Evolutionary conservation across 2,888 invertebrate genomes (phyloP).

Genomic region (Drosophila crucigera): DNA sequence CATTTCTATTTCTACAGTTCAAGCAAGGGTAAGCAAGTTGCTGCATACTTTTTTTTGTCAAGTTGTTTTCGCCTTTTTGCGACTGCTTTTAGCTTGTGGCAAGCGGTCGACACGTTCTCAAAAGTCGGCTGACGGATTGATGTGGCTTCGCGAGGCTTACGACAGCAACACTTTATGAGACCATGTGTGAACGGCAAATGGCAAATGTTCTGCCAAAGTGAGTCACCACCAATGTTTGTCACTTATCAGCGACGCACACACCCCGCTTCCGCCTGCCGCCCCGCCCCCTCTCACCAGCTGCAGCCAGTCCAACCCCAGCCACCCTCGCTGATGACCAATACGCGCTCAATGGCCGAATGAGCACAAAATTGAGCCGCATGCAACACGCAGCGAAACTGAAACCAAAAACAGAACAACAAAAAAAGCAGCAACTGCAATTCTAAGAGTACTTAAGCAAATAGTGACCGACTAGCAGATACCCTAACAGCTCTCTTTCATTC

Average conservation of each 20-base stretch:
- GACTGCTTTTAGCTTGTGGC: constrained; percentile 29
- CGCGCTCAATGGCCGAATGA: constrained; percentile 61
- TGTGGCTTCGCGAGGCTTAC: constrained; percentile 70
- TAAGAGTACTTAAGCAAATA: neutral
- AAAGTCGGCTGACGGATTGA: constrained; percentile 74
- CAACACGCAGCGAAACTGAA: constrained; percentile 37
- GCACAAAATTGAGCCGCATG: constrained; percentile 71
- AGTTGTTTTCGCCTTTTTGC: constrained; percentile 14
- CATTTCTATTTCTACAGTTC: constrained; percentile 6
- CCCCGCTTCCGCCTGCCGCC: neutral
- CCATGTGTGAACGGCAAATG: constrained; percentile 25
- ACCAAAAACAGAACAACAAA: constrained; percentile 23
- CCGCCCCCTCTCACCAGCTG: neutral
- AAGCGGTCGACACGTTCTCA: constrained; percentile 59
- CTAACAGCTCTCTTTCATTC: neutral
- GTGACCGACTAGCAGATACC: constrained; percentile 8
- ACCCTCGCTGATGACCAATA: constrained; percentile 26
- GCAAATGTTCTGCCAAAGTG: constrained; percentile 62
- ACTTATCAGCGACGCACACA: constrained; percentile 24
- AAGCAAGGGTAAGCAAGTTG: constrained; percentile 30
- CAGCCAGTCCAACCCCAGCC: constrained; percentile 7
- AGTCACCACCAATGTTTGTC: constrained; percentile 66
- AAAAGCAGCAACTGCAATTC: neutral
- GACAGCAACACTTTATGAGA: constrained; percentile 4
- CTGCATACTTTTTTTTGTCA: constrained; percentile 1